Evolutionary conservation across 2,888 invertebrate genomes (phyloP).

Genomic region (Oconnorella tubifera): DNA sequence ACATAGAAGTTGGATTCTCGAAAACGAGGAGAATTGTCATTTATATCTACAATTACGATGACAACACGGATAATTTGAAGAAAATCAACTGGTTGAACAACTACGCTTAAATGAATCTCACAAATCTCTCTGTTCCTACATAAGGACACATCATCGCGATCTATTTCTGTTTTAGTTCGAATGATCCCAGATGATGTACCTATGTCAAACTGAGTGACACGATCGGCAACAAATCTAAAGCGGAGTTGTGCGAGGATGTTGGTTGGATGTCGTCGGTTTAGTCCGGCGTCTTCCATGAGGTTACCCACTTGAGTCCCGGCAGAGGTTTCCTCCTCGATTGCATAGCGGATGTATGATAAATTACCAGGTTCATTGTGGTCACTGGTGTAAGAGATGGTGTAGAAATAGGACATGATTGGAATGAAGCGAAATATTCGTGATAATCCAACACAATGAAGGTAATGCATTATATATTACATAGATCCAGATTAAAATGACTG

Average conservation of each 20-base stretch:
- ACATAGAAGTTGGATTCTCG: constrained; percentile 9
- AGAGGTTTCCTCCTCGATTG: constrained; percentile 14
- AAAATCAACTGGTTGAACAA: constrained; percentile 24
- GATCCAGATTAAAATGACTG: no score
- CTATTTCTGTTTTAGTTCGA: constrained; percentile 24
- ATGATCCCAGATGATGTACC: constrained; percentile 23
- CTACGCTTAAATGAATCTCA: constrained; percentile 26
- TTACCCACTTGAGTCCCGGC: constrained; percentile 17
- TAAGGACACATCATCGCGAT: constrained; percentile 23
- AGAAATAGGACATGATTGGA: no score
- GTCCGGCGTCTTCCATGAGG: constrained; percentile 15
- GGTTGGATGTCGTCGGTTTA: constrained; percentile 4
- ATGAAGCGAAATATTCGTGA: no score
- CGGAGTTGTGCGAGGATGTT: constrained; percentile 15
- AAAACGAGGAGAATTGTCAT: constrained; percentile 17
- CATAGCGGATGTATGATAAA: constrained; percentile 7
- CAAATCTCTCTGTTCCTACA: constrained; percentile 24
- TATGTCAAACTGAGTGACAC: constrained; percentile 19
- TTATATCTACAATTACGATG: constrained; percentile 22
- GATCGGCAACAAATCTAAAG: constrained; percentile 22
- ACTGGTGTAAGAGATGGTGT: no score
- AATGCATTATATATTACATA: no score
- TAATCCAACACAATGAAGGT: no score
- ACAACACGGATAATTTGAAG: constrained; percentile 27
- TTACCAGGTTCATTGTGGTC: no score